Conservation (phyloP, 2,797 vertebrate genomes). For the Gambelia wislizenii region DNA sequence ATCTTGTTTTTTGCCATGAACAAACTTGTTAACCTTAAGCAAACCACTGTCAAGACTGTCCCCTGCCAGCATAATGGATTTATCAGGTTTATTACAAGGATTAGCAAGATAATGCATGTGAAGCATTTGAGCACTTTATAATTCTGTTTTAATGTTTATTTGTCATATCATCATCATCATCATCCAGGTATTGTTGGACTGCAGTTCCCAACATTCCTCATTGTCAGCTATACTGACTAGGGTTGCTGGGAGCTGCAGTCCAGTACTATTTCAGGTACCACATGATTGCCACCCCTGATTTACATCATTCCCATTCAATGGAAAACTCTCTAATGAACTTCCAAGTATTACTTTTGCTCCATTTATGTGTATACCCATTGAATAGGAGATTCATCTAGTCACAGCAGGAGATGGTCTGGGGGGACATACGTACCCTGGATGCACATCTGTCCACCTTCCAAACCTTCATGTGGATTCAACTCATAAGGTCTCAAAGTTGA, state of each 20-base stretch:
- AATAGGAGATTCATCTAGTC: conserved; percentile 10
- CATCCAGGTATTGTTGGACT: too few relatives aligned
- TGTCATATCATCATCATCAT: too few relatives aligned
- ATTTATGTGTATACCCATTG: conserved; percentile 15
- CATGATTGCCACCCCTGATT: neutral
- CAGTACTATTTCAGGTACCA: too few relatives aligned
- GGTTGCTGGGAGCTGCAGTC: too few relatives aligned
- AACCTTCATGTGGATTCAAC: conserved; percentile 29
- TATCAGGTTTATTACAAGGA: neutral
- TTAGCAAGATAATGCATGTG: neutral
- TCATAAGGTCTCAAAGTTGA: conserved; percentile 4
- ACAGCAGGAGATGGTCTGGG: neutral
- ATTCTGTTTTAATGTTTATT: neutral
- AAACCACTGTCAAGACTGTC: neutral
- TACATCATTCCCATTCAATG: neutral
- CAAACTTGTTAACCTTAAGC: neutral
- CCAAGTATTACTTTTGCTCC: neutral
- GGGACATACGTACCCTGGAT: neutral
- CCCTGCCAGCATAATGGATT: too few relatives aligned
- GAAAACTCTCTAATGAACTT: neutral
- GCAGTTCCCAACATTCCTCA: too few relatives aligned
- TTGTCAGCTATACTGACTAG: too few relatives aligned
- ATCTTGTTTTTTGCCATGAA: neutral
- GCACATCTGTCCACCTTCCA: conserved; percentile 7
- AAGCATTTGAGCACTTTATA: neutral